Evolutionary conservation across 2,113 vertebrate genomes (phyloP).

Genomic region (Lepus europaeus): DNA sequence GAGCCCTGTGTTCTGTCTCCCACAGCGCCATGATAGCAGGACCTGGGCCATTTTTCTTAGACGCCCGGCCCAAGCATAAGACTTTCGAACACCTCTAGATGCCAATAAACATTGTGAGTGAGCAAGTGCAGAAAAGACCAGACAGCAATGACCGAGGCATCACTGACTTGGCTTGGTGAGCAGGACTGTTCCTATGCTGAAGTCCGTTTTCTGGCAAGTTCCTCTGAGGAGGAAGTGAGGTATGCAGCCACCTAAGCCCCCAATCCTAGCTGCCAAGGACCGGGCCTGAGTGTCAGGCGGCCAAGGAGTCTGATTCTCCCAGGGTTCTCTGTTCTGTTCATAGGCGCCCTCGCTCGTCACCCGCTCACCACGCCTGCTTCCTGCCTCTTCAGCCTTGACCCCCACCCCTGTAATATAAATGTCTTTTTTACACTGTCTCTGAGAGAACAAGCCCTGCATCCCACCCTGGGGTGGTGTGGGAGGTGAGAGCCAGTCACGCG

Average conservation of each 20-base stretch:
- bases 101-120: neutral
- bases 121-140: neutral
- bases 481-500: neutral
- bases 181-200: neutral
- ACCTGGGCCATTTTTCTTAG: no score
- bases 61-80: no score
- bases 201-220: conserved; percentile 53
- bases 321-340: neutral
- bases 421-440: neutral
- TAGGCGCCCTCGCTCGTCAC: neutral
- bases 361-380: neutral
- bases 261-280: neutral
- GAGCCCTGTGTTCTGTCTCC: no score
- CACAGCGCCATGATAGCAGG: no score
- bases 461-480: neutral
- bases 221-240: conserved; percentile 20
- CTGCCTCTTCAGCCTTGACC: neutral
- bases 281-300: neutral
- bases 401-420: neutral
- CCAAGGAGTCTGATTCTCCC: neutral
- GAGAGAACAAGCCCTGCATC: neutral
- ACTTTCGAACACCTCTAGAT: neutral
- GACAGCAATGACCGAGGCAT: neutral
- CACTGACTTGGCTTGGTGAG: neutral
- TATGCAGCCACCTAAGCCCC: neutral